Conservation (phyloP, 2,888 invertebrate genomes). For the Ethmia dodecea region DNA sequence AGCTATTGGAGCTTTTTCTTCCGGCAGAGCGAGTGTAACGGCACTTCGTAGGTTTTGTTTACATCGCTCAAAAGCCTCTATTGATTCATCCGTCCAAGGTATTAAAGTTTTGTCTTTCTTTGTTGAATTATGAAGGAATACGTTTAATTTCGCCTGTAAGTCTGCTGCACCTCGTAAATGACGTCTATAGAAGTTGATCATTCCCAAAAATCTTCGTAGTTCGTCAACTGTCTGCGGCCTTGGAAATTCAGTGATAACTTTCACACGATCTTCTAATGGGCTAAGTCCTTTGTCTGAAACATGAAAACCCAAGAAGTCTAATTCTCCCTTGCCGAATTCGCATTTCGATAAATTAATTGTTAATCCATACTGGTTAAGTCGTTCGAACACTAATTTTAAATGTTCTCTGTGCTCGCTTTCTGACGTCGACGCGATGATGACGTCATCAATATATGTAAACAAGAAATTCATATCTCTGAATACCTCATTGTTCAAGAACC, state of each 20-base stretch:
- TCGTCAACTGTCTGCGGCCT: conserved; percentile 10
- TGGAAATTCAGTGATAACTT: conserved; percentile 14
- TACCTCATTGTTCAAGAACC: conserved; percentile 26
- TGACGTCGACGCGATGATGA: conserved; percentile 23
- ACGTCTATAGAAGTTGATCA: conserved; percentile 14
- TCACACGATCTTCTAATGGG: conserved; percentile 12
- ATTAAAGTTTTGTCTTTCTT: conserved; percentile 20
- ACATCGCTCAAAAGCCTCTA: conserved; percentile 15
- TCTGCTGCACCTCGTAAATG: conserved; percentile 6
- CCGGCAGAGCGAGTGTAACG: conserved; percentile 12
- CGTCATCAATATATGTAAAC: conserved; percentile 30
- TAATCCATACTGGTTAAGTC: conserved; percentile 16
- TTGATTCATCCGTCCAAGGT: conserved; percentile 16
- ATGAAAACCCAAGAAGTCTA: conserved; percentile 17
- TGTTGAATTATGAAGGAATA: conserved; percentile 14
- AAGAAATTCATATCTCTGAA: conserved; percentile 21
- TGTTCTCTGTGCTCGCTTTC: background rate
- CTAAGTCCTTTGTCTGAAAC: conserved; percentile 9
- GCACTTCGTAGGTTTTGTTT: conserved; percentile 13
- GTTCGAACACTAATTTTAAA: conserved; percentile 12
- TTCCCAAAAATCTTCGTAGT: conserved; percentile 12
- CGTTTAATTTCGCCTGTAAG: conserved; percentile 10
- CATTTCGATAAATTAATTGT: conserved; percentile 18
- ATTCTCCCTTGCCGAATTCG: conserved; percentile 8
- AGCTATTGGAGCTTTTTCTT: conserved; percentile 18